phyloP scores from a whole-genome alignment of 2,113 vertebrate genomes.

The Phalacrocorax brasilianus region DNA sequence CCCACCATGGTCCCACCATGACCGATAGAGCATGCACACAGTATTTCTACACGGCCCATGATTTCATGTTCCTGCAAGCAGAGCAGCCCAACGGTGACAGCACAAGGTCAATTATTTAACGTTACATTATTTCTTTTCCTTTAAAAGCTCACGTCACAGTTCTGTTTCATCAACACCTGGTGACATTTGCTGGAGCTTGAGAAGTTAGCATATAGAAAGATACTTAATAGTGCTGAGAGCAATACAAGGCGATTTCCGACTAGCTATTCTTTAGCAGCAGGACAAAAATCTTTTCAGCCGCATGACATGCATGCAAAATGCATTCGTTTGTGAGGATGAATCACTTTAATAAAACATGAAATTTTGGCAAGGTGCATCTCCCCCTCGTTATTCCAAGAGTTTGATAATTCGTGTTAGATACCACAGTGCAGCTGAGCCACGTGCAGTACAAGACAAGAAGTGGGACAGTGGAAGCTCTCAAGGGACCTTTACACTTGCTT shows the following conservation, averaged over 20 bases:
- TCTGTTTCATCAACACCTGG: neutral
- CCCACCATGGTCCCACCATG: conserved; percentile 1
- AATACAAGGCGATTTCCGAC: neutral
- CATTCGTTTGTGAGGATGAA: neutral
- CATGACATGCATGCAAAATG: neutral
- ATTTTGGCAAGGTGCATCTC: neutral
- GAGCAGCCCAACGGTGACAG: neutral
- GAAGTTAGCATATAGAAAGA: neutral
- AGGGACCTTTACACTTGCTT: neutral
- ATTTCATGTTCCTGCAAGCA: neutral
- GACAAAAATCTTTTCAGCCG: neutral
- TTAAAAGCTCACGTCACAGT: neutral
- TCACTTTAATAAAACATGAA: neutral
- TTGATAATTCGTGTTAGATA: neutral
- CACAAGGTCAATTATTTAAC: neutral
- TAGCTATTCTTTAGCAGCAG: neutral
- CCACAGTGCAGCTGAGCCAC: neutral
- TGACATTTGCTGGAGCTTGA: neutral
- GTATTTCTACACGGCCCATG: neutral
- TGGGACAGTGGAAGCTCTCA: neutral
- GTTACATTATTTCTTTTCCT: neutral
- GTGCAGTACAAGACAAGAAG: neutral
- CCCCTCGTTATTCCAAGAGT: neutral
- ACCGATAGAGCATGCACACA: neutral
- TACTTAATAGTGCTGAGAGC: neutral